Evolutionary conservation across 2,113 vertebrate species (phyloP), one percentile per base, ranked within the genome.

Genomic region (Carlito syrichta): DNA sequence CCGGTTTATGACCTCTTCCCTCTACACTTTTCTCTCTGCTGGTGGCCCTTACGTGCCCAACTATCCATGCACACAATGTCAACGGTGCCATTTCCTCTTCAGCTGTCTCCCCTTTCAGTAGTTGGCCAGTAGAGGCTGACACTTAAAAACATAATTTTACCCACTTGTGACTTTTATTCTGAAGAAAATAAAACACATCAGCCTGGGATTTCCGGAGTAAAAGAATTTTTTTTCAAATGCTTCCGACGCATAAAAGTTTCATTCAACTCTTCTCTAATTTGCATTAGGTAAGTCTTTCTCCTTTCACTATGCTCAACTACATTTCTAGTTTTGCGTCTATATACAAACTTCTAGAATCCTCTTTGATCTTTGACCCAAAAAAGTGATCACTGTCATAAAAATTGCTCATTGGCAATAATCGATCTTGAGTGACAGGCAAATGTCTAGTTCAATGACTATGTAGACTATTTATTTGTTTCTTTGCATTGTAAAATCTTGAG

Each of bases 121-220:
- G 52, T 88, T 85, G 78, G 88, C 85, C 85, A 94, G 60, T 58
- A 40, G 4, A 62, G 23, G 48, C 40, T 76, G 95, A 89, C 62
- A 93, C 58, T 83, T 86, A 68, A 78, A 96, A 32, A 23, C 50
- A 30, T 48, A 95, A 93, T 91, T 91, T 77, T 95, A 95, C 83
- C 86, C 94, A 43, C 88, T 96, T 96, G 86, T 35, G 93, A 94
- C 95, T 91, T 97, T 68, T 94, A 89, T 86, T 97, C 94, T 91
- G 96, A 74, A 86, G 19, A 45, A 95, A 96, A 94, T 52, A 93
- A 93, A 95, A 95, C 52, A 85, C 78, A 79, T 45, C 68, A 79
- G 73, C 20, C 56, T 20, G 82, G 60, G 40, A 94, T 0, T 62
- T 88, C 11, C 9, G 27, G 63, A 78, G 48, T 43, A 12, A 27